phyloP scores from a whole-genome alignment of 2,797 vertebrate genomes.

The Ptychobarbus kaznakovi region DNA sequence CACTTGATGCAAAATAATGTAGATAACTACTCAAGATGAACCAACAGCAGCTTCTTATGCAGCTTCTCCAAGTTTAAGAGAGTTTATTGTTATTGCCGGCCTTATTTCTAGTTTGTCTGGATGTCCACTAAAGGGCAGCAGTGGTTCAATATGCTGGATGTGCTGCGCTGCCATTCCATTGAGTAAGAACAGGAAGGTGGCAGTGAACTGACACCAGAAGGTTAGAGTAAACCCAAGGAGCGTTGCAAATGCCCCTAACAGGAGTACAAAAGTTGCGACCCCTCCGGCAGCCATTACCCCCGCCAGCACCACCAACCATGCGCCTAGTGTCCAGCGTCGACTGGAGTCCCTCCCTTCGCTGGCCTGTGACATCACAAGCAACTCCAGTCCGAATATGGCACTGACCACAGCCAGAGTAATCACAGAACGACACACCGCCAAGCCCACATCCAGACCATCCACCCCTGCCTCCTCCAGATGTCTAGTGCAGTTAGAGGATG shows the following conservation, averaged over 20 bases:
- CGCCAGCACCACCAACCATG: constrained; percentile 72
- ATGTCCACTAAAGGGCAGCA: constrained; percentile 9
- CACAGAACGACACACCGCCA: constrained; percentile 71
- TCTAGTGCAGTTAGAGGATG: constrained; percentile 52
- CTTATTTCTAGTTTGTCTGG: constrained; percentile 43
- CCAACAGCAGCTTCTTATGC: neutral
- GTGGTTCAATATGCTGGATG: constrained; percentile 72
- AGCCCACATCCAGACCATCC: constrained; percentile 67
- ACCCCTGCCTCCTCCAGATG: constrained; percentile 65
- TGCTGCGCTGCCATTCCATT: constrained; percentile 80
- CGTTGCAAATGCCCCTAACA: constrained; percentile 71
- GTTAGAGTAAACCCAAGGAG: constrained; percentile 77
- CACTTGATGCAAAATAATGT: neutral
- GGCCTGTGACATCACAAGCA: constrained; percentile 84
- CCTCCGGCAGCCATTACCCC: constrained; percentile 75
- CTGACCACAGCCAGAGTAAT: constrained; percentile 77
- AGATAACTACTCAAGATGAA: neutral
- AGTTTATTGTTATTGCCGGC: neutral
- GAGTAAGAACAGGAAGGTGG: constrained; percentile 83
- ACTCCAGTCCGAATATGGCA: constrained; percentile 83
- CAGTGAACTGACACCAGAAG: constrained; percentile 82
- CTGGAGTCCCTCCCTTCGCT: constrained; percentile 72
- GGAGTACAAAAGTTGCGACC: constrained; percentile 75
- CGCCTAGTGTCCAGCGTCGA: constrained; percentile 79
- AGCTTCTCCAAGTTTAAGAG: neutral